Conservation (phyloP, 2,888 invertebrate genomes). For the Pecten maximus region DNA sequence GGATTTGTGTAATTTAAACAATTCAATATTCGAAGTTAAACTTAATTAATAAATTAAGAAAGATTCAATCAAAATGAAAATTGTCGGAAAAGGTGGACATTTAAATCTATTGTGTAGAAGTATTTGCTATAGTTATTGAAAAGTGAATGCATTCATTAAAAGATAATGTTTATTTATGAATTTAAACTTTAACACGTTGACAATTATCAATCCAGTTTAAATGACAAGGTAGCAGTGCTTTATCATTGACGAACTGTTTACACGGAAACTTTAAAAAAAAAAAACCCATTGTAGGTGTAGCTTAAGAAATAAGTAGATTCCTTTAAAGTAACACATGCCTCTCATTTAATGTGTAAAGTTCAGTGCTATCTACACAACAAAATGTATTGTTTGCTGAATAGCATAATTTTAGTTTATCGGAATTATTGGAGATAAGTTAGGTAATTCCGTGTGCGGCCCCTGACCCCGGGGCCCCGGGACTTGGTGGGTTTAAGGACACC, state of each 20-base stretch:
- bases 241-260: not conserved
- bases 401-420: not conserved
- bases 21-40: not conserved
- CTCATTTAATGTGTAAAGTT: not conserved
- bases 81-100: not conserved
- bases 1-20: not conserved
- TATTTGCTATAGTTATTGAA: not conserved
- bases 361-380: not conserved
- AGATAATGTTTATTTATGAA: not conserved
- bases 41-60: not conserved
- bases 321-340: not conserved
- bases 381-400: not conserved
- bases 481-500: not conserved
- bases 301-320: not conserved
- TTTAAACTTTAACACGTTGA: not conserved
- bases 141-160: not conserved
- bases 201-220: not conserved
- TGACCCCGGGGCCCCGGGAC: conserved; percentile 20
- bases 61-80: not conserved
- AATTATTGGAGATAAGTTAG: not conserved
- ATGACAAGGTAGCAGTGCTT: not conserved
- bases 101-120: not conserved
- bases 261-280: too few species aligned
- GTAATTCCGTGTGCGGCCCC: not conserved
- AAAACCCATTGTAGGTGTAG: not conserved